Base-by-base conservation (phyloP, 2,797 vertebrate species). In the Alfaro cultratus region DNA sequence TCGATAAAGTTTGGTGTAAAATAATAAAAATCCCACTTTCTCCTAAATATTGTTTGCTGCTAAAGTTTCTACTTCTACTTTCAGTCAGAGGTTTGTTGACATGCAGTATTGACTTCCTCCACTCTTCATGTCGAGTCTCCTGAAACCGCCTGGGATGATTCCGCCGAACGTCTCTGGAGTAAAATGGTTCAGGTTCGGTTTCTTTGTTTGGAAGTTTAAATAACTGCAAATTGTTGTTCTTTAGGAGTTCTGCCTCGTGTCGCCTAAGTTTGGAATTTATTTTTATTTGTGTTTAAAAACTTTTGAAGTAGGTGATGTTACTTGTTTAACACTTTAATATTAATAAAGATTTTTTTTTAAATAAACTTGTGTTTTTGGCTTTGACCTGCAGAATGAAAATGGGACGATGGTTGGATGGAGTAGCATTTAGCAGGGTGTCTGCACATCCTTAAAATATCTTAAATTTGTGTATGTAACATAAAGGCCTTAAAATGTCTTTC, bases 281-380 rank as follows among this genome's bases (percentile, higher is more conserved):
- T 62, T 60, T 71, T 29, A n/a, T 71, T 46, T 23, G 64, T 45
- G 34, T 34, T 34, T 34, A 31, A 47, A 46, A 49, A 11, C 29
- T 18, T 73, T 51, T 13, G 23, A 74, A 26, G 23, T 74, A 36
- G 5, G 12, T 26, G 16, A n/a, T 71, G n/a, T 53, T n/a, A n/a
- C 75, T 41, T 16, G 23, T 15, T 34, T 72, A 41, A 49, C 23
- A 77, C 71, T 62, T 79, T 68, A 49, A 85, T 55, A 45, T 79
- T 5, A 89, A 90, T 91, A 91, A 91, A 90, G 82, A 77, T 80
- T 53, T 55, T 43, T 47, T 74, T 51, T 49, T 26, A 21, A 13
- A 47, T 3, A 0, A 11, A 43, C 34, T 0, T 26, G 21, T 13
- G 60, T 45, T 15, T 31, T 11, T 45, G 8, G 11, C 1, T 57